These are phyloP conservation scores for Diaprepes abbreviatus DNA, from an alignment of 2,888 invertebrate species.

Conservation along the genomic window DNA sequence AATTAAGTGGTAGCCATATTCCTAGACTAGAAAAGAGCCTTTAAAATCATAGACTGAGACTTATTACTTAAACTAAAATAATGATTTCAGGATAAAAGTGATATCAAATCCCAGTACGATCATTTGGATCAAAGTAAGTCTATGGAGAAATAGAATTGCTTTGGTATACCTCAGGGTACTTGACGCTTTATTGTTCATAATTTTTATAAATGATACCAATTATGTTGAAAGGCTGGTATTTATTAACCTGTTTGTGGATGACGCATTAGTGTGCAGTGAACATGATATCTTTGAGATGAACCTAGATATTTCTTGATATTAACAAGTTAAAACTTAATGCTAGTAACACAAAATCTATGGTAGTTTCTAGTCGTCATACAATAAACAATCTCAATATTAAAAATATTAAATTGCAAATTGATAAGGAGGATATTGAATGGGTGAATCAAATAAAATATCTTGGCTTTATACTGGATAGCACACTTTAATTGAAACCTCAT, in stretches of 20 bases:
- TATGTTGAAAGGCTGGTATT: neutral
- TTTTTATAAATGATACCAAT: neutral
- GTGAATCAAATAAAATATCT: too few relatives aligned
- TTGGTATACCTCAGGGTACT: neutral
- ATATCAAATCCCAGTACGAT: neutral
- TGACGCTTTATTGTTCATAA: neutral
- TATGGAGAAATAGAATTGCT: neutral
- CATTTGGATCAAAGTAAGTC: neutral
- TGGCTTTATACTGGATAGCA: too few relatives aligned
- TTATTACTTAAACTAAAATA: neutral
- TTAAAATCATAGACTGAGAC: neutral
- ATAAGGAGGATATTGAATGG: too few relatives aligned
- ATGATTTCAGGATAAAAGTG: neutral
- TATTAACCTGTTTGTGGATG: slow-evolving; percentile 1
- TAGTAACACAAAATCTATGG: too few relatives aligned
- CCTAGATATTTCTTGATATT: too few relatives aligned
- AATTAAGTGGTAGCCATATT: neutral
- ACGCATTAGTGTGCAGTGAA: slow-evolving; percentile 19
- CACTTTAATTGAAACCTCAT: too few relatives aligned
- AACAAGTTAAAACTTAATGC: too few relatives aligned
- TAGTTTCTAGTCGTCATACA: too few relatives aligned
- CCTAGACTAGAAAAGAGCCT: neutral
- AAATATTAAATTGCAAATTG: too few relatives aligned
- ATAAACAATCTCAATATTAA: too few relatives aligned
- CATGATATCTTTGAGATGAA: too few relatives aligned